Conservation (phyloP, 1,140 invertebrate genomes). For the Lithobius niger region DNA sequence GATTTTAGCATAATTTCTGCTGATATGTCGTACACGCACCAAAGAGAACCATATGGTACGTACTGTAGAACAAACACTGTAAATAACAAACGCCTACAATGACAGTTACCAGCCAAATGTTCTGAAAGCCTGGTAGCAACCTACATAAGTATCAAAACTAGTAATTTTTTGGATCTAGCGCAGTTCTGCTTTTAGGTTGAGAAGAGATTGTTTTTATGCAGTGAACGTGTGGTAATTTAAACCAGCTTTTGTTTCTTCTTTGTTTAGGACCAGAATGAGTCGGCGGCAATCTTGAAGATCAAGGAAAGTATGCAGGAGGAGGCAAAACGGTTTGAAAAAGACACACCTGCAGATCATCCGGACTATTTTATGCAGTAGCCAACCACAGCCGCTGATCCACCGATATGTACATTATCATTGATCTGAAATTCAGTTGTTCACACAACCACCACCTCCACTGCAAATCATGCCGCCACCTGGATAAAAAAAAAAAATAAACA, state of each 20-base stretch:
- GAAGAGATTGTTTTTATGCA: too few species aligned
- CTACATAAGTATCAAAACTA: too few species aligned
- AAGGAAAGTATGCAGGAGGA: constrained; percentile 99
- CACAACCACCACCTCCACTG: background rate
- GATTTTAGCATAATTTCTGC: too few species aligned
- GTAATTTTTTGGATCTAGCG: too few species aligned
- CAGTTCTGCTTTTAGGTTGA: too few species aligned
- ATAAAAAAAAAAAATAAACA: background rate
- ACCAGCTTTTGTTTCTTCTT: constrained; percentile 16
- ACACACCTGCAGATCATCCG: constrained; percentile 69
- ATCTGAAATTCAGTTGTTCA: background rate
- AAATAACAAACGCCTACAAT: too few species aligned
- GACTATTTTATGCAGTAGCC: constrained; percentile 90
- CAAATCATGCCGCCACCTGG: background rate
- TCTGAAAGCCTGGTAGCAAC: too few species aligned
- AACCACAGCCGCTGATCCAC: background rate
- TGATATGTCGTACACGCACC: too few species aligned
- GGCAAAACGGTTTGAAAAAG: constrained; percentile 98
- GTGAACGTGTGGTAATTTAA: too few species aligned
- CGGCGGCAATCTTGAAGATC: constrained; percentile 96
- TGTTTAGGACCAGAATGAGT: constrained; percentile 90
- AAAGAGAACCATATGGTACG: too few species aligned
- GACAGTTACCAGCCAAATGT: too few species aligned
- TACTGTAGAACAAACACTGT: too few species aligned
- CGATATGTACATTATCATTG: background rate